Conservation (phyloP, 2,888 invertebrate genomes). For the Clistopyga incitator region DNA sequence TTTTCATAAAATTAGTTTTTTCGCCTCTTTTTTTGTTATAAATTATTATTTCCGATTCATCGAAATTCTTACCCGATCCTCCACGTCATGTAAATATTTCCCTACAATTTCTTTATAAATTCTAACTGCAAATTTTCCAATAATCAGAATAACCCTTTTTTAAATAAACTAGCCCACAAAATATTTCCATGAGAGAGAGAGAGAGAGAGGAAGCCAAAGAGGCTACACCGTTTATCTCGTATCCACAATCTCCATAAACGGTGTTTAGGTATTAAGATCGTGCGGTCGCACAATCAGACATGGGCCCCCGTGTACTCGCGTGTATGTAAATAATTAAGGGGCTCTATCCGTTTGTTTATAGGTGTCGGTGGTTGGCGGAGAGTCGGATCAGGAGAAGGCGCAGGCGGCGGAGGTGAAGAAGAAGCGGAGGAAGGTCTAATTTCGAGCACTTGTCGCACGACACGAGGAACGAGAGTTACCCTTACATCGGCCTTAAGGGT, state of each 20-base stretch:
- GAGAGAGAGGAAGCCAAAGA: too few relatives aligned
- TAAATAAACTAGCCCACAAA: neutral
- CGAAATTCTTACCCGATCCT: neutral
- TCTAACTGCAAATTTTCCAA: neutral
- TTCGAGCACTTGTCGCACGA: neutral
- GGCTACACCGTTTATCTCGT: too few relatives aligned
- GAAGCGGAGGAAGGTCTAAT: neutral
- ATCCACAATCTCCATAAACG: neutral
- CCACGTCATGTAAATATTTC: neutral
- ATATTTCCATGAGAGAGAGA: neutral
- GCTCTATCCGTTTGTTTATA: constrained; percentile 33
- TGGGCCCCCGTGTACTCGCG: constrained; percentile 20
- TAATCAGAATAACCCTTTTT: neutral
- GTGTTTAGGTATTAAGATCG: constrained; percentile 21
- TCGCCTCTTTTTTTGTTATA: too few relatives aligned
- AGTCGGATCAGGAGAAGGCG: neutral
- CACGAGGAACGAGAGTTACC: neutral
- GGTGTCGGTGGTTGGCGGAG: neutral
- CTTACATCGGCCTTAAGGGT: constrained; percentile 59
- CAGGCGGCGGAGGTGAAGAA: neutral
- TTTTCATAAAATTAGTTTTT: too few relatives aligned
- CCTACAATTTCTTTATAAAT: neutral
- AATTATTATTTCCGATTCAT: neutral
- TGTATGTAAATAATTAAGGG: constrained; percentile 38
- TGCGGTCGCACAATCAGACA: constrained; percentile 47